Evolutionary conservation across 2,797 vertebrate species (phyloP).

Genomic region (Oreonectes daqikongensis): DNA sequence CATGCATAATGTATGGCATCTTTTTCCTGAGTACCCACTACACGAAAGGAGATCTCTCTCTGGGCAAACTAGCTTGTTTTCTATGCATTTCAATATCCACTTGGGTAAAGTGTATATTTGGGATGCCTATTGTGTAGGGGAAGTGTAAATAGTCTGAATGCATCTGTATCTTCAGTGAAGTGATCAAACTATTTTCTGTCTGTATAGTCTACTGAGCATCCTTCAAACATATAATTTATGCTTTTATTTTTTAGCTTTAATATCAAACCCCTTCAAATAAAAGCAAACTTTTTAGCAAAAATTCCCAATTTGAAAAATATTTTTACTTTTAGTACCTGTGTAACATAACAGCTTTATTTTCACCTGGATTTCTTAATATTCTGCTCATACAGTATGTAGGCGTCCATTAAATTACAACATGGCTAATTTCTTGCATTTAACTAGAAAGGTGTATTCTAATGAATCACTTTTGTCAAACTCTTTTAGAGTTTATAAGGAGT

Average conservation of each 20-base stretch:
- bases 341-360: no score
- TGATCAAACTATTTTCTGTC: not conserved
- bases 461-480: no score
- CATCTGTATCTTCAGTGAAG: not conserved
- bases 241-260: not conserved
- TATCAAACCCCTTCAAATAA: not conserved
- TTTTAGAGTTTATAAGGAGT: no score
- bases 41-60: constrained; percentile 19
- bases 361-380: no score
- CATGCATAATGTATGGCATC: constrained; percentile 42
- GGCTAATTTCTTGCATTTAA: no score
- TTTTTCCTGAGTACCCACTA: constrained; percentile 28
- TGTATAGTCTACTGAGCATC: not conserved
- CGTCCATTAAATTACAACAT: no score
- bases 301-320: no score
- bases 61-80: constrained; percentile 28
- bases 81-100: constrained; percentile 45
- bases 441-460: no score
- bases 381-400: no score
- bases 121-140: not conserved
- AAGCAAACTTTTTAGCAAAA: no score
- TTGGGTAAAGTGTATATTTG: constrained; percentile 13
- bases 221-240: not conserved
- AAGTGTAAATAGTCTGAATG: constrained; percentile 5
- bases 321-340: no score